Evolutionary conservation across 2,113 vertebrate genomes (phyloP).

Genomic region (Mystacornis crossleyi): DNA sequence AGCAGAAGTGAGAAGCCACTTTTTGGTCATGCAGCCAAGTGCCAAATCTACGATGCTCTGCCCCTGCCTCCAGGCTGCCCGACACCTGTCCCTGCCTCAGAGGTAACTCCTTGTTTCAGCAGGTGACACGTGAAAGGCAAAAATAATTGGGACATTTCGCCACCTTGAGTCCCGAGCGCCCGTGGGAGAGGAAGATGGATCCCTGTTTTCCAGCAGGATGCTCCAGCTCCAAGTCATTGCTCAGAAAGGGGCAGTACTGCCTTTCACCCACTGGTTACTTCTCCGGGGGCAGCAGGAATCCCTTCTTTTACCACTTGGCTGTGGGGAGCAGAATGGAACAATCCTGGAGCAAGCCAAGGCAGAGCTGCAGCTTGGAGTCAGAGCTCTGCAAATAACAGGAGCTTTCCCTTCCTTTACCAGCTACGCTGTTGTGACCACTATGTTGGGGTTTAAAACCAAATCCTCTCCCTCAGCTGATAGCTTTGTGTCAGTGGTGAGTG

Average conservation of each 20-base stretch:
- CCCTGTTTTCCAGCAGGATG: not conserved
- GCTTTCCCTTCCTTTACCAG: not conserved
- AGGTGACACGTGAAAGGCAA: not conserved
- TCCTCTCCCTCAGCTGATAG: not conserved
- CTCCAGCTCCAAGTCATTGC: not conserved
- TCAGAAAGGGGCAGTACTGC: not conserved
- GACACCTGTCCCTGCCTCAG: not conserved
- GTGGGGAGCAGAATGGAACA: not conserved
- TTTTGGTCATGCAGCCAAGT: not conserved
- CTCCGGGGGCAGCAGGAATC: not conserved
- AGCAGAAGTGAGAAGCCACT: not conserved
- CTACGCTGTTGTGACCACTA: rapidly evolving
- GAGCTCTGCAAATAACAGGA: not conserved
- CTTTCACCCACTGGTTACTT: not conserved
- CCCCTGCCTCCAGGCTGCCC: not conserved
- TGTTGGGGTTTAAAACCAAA: not conserved
- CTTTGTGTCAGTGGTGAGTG: not conserved
- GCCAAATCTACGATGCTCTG: rapidly evolving
- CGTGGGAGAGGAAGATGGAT: rapidly evolving
- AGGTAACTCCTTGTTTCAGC: not conserved
- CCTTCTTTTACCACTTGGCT: not conserved
- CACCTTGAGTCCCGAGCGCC: not conserved
- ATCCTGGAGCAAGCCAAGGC: not conserved
- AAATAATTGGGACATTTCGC: not conserved
- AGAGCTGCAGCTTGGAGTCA: not conserved